Base-by-base conservation (phyloP, 2,113 vertebrate species). In the Chiloscyllium plagiosum region DNA sequence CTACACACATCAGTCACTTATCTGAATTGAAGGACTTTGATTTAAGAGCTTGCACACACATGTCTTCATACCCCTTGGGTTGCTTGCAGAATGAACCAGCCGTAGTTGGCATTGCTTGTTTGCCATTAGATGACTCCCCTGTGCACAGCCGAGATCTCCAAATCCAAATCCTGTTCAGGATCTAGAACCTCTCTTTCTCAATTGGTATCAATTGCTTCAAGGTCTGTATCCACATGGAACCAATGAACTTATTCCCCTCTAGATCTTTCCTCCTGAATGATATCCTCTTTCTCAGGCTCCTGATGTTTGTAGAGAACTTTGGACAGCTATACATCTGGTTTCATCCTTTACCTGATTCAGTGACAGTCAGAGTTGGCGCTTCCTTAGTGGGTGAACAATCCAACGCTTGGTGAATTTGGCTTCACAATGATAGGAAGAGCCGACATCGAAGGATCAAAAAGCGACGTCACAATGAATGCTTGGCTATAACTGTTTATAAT, bases 71-170 rank as follows among this genome's bases (percentile, higher is more conserved):
- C 42, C 99, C 99, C 97, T 99, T 99, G 78, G 99, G 98, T 96
- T 99, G 99, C 37, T 99, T 97, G 56, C 99, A 98, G 96, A 99
- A 99, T 22, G 99, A 99, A 6, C 99, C 99, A 0, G 99, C 99
- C 0, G 99, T 87, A 99, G 98, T 97, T 99, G 99, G 96, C 99
- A 99, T 0, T 99, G 97, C 96, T 99, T 99, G 97, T 99, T 99
- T 96, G 99, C 99, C 99, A 99, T 99, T 97, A 99, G 99, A 93
- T 99, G 99, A 93, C 99, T 99, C 0, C 99, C 99, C 76, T 99
- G 99, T 8, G 98, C 98, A 96, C 99, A 99, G 66, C 98, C 97
- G 96, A 99, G 97, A 95, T 99, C 66, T 99, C 99, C 86, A 99
- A 96, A 95, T 99, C 99, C 83, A 99, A 97, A 96, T 99, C 96